These are phyloP conservation scores for Penaeus japonicus DNA, from an alignment of 1,140 invertebrate species.

Conservation along the genomic window DNA sequence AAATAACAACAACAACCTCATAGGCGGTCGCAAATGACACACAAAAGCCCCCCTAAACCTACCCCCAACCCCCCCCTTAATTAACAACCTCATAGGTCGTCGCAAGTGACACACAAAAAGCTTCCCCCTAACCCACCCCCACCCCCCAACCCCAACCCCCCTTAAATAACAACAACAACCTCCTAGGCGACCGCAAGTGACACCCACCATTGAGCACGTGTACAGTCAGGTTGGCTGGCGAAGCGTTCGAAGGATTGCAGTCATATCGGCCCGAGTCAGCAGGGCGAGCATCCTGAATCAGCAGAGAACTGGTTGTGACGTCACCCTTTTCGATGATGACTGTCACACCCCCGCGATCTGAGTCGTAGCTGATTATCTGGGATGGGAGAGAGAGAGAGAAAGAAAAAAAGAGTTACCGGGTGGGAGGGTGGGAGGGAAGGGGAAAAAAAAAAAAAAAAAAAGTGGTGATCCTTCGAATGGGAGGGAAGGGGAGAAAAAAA, in stretches of 20 bases:
- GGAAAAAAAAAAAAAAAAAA: not conserved
- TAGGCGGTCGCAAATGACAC: not conserved
- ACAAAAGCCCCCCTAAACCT: too few relatives aligned
- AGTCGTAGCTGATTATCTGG: conserved; percentile 58
- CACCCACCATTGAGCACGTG: conserved; percentile 58
- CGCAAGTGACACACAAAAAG: too few relatives aligned
- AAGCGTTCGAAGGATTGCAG: conserved; percentile 57
- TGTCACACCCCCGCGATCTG: conserved; percentile 51
- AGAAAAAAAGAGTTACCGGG: not conserved
- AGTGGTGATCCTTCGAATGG: too few relatives aligned
- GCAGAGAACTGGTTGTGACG: conserved; percentile 57
- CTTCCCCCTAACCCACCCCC: not conserved
- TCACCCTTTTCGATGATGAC: conserved; percentile 60
- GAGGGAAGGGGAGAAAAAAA: not conserved
- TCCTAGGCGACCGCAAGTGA: not conserved
- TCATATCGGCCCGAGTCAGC: conserved; percentile 58
- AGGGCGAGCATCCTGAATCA: conserved; percentile 55
- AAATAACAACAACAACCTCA: not conserved
- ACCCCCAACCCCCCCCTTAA: too few relatives aligned
- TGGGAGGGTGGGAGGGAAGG: not conserved
- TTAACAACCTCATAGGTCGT: too few relatives aligned
- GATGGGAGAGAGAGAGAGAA: too few relatives aligned
- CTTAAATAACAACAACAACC: not conserved
- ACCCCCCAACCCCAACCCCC: not conserved
- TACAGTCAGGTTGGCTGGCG: conserved; percentile 58